These are phyloP conservation scores for Pitta sordida DNA, from an alignment of 2,113 vertebrate genomes.

Conservation along the genomic window DNA sequence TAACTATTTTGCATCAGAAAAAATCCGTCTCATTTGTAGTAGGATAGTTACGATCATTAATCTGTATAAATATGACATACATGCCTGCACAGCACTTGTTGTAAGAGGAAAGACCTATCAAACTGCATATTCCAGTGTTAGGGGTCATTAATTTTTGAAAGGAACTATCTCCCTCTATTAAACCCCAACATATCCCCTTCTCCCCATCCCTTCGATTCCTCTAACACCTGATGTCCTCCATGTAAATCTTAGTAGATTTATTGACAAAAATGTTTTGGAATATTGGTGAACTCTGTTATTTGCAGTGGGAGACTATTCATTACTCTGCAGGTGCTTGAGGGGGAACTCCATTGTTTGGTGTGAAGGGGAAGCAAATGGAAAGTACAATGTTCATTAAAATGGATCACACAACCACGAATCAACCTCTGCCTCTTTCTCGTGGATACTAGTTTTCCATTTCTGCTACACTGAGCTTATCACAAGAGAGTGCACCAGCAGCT, in stretches of 20 bases:
- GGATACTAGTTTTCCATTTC: slow-evolving; percentile 22
- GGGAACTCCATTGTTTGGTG: neutral
- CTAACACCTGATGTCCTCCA: neutral
- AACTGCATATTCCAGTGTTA: neutral
- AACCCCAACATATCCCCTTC: neutral
- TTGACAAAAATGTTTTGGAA: neutral
- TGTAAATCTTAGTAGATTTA: neutral
- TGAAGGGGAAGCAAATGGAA: neutral
- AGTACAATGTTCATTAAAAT: slow-evolving; percentile 1
- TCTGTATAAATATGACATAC: neutral
- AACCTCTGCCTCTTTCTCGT: neutral
- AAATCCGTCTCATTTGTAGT: neutral
- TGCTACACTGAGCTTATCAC: slow-evolving; percentile 26
- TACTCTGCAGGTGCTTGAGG: neutral
- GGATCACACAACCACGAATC: neutral
- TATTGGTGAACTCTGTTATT: neutral
- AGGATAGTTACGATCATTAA: neutral
- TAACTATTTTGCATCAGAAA: neutral
- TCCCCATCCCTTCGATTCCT: neutral
- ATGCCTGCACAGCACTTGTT: neutral
- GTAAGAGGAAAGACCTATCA: neutral
- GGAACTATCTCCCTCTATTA: neutral
- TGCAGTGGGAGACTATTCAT: neutral
- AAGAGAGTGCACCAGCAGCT: neutral
- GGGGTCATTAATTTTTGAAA: neutral